Conservation (phyloP, 2,113 vertebrate species). For the Microcebus jonahi region DNA sequence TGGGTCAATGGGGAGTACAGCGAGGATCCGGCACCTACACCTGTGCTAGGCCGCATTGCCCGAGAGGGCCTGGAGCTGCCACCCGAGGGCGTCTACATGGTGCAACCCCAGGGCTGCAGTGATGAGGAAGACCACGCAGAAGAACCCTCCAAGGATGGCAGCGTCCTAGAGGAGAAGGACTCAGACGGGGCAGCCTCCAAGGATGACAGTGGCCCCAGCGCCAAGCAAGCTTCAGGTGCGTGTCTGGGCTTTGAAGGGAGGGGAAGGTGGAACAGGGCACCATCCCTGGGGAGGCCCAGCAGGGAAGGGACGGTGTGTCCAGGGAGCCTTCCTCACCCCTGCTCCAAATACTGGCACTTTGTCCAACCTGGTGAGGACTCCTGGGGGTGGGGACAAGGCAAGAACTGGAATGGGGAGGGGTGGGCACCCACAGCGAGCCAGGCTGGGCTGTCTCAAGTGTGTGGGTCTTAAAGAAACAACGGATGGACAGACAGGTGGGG, state of each 20-base stretch:
- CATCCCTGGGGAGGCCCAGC: rapidly evolving
- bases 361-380: not conserved
- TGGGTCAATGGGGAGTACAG: slow-evolving; percentile 99
- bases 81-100: slow-evolving; percentile 98
- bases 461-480: not conserved
- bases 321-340: not conserved
- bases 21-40: slow-evolving; percentile 87
- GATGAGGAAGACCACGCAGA: slow-evolving; percentile 94
- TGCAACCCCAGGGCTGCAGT: slow-evolving; percentile 97
- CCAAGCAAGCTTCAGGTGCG: slow-evolving; percentile 85
- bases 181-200: slow-evolving; percentile 87
- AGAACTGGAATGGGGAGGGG: not conserved
- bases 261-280: not conserved
- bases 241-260: not conserved
- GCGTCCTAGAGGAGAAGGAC: slow-evolving; percentile 89
- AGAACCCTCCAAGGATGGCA: slow-evolving; percentile 86
- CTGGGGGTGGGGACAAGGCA: too few relatives aligned
- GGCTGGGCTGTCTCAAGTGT: not conserved
- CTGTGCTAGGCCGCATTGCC: slow-evolving; percentile 83
- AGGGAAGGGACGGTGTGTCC: not conserved
- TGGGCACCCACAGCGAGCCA: too few relatives aligned
- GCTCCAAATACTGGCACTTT: not conserved
- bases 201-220: slow-evolving; percentile 80
- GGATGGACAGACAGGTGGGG: not conserved
- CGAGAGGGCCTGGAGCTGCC: slow-evolving; percentile 88